A percentile compares a stretch with the other conserved stretches of the same genome.
Evolutionary conservation across 2,797 vertebrate genomes (phyloP).

Genomic region (Mastacembelus armatus): DNA sequence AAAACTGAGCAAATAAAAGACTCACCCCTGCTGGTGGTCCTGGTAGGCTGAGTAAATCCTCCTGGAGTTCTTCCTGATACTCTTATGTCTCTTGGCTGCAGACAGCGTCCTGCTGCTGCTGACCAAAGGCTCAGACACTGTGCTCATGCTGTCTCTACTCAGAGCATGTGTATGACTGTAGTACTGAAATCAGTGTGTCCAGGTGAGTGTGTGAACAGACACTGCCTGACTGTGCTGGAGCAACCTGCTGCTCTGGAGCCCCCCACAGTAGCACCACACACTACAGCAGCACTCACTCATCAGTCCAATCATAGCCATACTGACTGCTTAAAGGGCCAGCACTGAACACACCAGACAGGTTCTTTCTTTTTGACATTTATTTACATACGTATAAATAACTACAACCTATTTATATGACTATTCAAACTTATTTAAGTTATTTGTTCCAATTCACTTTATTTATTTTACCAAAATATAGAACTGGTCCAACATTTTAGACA

Average conservation of each 20-base stretch:
- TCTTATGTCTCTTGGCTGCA: slow-evolving; percentile 85
- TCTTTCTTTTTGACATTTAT: neutral
- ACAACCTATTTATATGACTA: too few relatives aligned
- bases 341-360: neutral
- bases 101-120: slow-evolving; percentile 75
- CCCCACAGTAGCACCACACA: slow-evolving; percentile 56
- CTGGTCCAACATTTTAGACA: too few relatives aligned
- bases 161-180: slow-evolving; percentile 1
- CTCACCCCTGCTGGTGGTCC: slow-evolving; percentile 88
- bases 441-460: too few relatives aligned
- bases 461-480: too few relatives aligned
- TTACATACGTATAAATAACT: too few relatives aligned
- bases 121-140: slow-evolving; percentile 70
- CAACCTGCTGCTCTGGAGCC: slow-evolving; percentile 58
- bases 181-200: neutral
- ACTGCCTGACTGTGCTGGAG: slow-evolving; percentile 2
- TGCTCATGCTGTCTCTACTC: slow-evolving; percentile 76
- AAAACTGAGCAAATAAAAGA: neutral
- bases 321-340: slow-evolving; percentile 82
- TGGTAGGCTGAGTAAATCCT: slow-evolving; percentile 86
- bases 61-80: slow-evolving; percentile 84
- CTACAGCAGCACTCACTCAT: slow-evolving; percentile 27
- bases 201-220: slow-evolving; percentile 4
- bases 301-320: slow-evolving; percentile 71
- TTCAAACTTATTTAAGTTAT: too few relatives aligned